These are phyloP conservation scores for Ryuthela nishihirai DNA, from an alignment of 2,888 invertebrate genomes.

Conservation along the genomic window DNA sequence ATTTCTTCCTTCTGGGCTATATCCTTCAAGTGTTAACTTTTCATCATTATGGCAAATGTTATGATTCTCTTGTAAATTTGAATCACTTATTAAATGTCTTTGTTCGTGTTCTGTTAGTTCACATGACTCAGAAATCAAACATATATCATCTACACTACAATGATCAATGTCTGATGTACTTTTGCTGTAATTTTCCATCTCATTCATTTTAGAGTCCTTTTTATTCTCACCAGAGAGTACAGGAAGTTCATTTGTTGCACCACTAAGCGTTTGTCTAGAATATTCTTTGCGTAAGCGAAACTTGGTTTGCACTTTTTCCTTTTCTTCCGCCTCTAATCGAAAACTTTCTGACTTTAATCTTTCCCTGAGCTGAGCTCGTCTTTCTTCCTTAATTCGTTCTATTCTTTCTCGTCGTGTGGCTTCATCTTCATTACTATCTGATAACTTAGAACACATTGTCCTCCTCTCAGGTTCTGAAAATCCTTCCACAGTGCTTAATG, in stretches of 20 bases:
- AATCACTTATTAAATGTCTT: too few species aligned
- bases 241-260: background rate
- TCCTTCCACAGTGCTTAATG: too few species aligned
- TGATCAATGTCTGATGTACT: background rate
- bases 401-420: slow-evolving; percentile 64
- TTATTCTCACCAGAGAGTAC: background rate
- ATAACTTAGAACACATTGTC: slow-evolving; percentile 9
- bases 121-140: too few species aligned
- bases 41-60: too few species aligned
- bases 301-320: slow-evolving; percentile 35
- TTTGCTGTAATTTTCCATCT: background rate
- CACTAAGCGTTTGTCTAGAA: slow-evolving; percentile 10
- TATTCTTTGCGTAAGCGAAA: slow-evolving; percentile 27
- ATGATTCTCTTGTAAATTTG: too few species aligned
- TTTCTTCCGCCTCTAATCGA: slow-evolving; percentile 31
- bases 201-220: background rate
- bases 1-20: too few species aligned
- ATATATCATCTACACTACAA: too few species aligned
- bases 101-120: too few species aligned
- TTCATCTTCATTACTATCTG: slow-evolving; percentile 24
- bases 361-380: slow-evolving; percentile 76
- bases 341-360: slow-evolving; percentile 62
- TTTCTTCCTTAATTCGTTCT: slow-evolving; percentile 84
- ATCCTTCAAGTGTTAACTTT: too few species aligned
- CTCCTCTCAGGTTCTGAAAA: too few species aligned